Evolutionary conservation across 2,888 invertebrate genomes (phyloP), one percentile per base, ranked within the genome.

Genomic region (Carabus problematicus): DNA sequence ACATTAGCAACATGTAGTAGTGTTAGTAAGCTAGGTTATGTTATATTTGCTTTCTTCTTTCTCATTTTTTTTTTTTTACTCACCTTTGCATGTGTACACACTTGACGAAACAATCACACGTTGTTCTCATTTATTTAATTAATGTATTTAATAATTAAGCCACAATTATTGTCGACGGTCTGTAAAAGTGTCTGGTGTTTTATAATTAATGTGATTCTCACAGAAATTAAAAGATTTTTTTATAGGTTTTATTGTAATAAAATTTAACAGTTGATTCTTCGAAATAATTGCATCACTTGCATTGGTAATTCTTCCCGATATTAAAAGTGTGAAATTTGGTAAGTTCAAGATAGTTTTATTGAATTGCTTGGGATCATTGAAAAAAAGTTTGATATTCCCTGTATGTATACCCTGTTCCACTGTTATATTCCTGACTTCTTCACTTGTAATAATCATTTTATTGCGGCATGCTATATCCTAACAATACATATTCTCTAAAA

Each of bases 111-210:
- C 39, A 61, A 8, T 61, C 49, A 61, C 45, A 61, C 61, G 61
- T 61, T 8, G 49, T 29, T 39, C 39, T 14, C 40, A 39, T 61
- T 16, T 60, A 19, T 52, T 42, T 11, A 59, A 19, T 18, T 60
- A 60, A 60, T 61, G 47, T 49, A 61, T 61, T 61, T 61, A 47
- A 47, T 29, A 61, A 61, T 61, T 16, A 61, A 61, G 3, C 2
- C 29, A 29, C n/a, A n/a, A n/a, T n/a, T n/a, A 29, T 29, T 29
- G 29, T 29, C 29, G 29, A 29, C 29, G 2, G 29, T 29, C 29
- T 29, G 29, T 29, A 29, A 29, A 29, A 29, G 29, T 29, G 29
- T 29, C 29, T 29, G 6, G 6, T 49, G 12, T 52, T 9, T 52
- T 12, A 40, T 49, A 45, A 61, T 61, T 61, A 39, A 61, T 61